phyloP scores from a whole-genome alignment of 92 coral and sea anemone genomes.

The Porites evermanni region DNA sequence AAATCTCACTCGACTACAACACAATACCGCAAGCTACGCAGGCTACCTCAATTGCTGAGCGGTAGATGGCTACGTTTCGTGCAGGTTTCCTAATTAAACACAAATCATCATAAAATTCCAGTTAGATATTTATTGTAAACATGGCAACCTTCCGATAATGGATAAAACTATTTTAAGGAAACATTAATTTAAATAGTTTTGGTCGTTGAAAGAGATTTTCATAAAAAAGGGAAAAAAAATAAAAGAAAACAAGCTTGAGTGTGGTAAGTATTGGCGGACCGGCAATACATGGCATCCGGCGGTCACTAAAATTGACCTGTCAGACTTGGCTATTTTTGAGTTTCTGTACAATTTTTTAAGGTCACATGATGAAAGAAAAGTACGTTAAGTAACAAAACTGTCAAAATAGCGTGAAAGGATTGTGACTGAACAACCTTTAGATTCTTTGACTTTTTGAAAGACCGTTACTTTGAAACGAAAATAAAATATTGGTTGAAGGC shows the following conservation, averaged over 20 bases:
- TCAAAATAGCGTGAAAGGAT: too few species aligned
- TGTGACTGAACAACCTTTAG: too few species aligned
- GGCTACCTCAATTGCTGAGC: neutral
- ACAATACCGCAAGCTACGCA: too few species aligned
- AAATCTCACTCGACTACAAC: too few species aligned
- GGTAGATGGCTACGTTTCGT: neutral
- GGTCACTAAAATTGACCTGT: neutral
- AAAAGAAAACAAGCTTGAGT: neutral
- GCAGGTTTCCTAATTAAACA: neutral
- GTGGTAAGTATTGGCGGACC: neutral
- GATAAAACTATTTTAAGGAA: neutral
- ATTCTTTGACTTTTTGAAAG: neutral
- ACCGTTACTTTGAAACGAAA: neutral
- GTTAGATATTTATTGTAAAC: slow-evolving; percentile 7
- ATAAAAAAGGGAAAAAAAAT: neutral
- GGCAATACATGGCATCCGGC: neutral
- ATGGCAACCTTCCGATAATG: neutral
- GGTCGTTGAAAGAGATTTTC: neutral
- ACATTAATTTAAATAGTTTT: neutral
- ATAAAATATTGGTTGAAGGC: neutral
- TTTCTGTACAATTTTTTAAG: too few species aligned
- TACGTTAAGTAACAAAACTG: too few species aligned
- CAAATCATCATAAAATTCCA: slow-evolving; percentile 7
- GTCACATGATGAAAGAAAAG: too few species aligned
- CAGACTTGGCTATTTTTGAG: too few species aligned